A percentile compares a stretch with the other conserved stretches of the same genome.
phyloP scores from a whole-genome alignment of 2,113 vertebrate genomes.

The Hydrolagus affinis region DNA sequence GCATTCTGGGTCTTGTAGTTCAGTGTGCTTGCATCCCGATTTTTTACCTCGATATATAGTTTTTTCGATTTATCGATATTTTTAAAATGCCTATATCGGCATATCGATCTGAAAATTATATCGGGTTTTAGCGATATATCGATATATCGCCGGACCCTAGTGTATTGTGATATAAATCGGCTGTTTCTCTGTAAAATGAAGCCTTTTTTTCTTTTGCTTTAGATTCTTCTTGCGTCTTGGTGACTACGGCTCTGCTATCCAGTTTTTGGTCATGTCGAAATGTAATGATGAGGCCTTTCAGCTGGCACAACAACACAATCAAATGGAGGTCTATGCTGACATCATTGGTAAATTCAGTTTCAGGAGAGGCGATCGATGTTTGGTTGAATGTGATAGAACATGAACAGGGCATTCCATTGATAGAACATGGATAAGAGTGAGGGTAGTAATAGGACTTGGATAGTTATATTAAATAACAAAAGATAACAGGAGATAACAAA shows the following conservation, averaged over 20 bases:
- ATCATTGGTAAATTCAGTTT: conserved; percentile 73
- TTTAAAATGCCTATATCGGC: no score
- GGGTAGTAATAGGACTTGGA: no score
- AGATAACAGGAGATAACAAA: no score
- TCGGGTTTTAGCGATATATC: no score
- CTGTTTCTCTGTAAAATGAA: neutral
- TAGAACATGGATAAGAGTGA: no score
- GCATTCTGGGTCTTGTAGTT: no score
- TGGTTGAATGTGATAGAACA: neutral
- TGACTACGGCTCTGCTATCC: conserved; percentile 93
- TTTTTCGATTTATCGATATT: no score
- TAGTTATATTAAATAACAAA: no score
- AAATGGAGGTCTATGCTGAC: conserved; percentile 96
- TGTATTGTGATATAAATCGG: neutral
- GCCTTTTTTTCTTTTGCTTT: conserved; percentile 18
- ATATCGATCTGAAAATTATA: no score
- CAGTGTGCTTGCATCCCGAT: no score
- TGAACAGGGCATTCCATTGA: neutral
- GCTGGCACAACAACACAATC: conserved; percentile 88
- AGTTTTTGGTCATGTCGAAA: conserved; percentile 88
- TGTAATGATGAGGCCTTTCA: conserved; percentile 94
- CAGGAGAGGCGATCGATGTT: neutral
- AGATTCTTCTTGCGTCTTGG: conserved; percentile 86
- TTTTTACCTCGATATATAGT: no score
- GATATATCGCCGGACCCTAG: no score